phyloP scores from a whole-genome alignment of 2,888 invertebrate species.

The Axea sp. region DNA sequence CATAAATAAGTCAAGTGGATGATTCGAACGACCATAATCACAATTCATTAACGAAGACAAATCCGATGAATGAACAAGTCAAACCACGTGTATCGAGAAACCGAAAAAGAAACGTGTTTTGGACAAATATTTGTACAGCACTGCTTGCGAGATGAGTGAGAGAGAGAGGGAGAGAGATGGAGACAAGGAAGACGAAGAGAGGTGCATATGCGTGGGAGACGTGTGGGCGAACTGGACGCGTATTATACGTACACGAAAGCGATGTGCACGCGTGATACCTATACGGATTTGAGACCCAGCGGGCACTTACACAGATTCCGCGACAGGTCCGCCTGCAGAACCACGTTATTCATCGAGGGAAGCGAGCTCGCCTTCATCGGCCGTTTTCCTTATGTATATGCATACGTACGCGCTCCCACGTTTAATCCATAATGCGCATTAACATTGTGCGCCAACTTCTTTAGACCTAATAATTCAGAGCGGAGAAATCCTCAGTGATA shows the following conservation, averaged over 20 bases:
- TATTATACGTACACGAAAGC: constrained; percentile 64
- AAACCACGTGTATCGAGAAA: constrained; percentile 4
- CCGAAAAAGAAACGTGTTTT: constrained; percentile 37
- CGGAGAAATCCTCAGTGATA: constrained; percentile 45
- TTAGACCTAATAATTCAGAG: constrained; percentile 26
- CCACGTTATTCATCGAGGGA: constrained; percentile 48
- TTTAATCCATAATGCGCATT: constrained; percentile 29
- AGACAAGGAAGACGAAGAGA: constrained; percentile 4
- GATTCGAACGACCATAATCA: too few species aligned
- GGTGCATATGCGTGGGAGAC: constrained; percentile 28
- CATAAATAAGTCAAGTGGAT: too few species aligned
- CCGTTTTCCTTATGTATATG: constrained; percentile 47
- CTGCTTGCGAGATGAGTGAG: constrained; percentile 3
- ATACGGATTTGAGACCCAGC: constrained; percentile 52
- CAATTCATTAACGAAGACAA: constrained; percentile 7
- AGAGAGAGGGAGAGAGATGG: constrained; percentile 11
- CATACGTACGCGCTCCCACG: constrained; percentile 47
- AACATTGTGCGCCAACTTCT: constrained; percentile 18
- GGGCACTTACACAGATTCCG: constrained; percentile 29
- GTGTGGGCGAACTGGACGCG: constrained; percentile 54
- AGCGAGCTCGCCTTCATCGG: constrained; percentile 46
- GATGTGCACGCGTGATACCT: constrained; percentile 46
- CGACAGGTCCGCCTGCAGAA: constrained; percentile 50
- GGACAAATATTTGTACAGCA: constrained; percentile 51
- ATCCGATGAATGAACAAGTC: constrained; percentile 12